Conservation (phyloP, 2,888 invertebrate species). For the Plagodis pulveraria region DNA sequence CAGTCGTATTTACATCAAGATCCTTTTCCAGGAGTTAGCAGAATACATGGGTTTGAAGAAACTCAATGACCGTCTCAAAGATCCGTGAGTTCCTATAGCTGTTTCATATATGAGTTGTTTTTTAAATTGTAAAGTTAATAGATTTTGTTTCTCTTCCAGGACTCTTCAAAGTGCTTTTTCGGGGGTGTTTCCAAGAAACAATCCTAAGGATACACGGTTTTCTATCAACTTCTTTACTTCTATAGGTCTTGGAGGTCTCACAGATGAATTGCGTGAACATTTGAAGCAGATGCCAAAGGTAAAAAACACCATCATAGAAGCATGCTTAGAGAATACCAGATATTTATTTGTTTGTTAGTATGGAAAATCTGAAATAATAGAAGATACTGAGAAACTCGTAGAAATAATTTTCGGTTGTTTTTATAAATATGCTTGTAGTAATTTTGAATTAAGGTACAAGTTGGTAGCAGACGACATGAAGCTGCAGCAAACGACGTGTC, state of each 20-base stretch:
- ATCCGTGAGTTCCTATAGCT: slow-evolving; percentile 88
- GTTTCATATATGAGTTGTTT: slow-evolving; percentile 13
- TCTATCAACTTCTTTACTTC: slow-evolving; percentile 99
- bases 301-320: too few relatives aligned
- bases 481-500: too few relatives aligned
- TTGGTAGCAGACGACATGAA: too few relatives aligned
- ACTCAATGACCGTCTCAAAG: slow-evolving; percentile 95
- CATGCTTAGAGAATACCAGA: too few relatives aligned
- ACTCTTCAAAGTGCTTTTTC: slow-evolving; percentile 94
- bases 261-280: slow-evolving; percentile 96
- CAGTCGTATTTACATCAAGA: slow-evolving; percentile 98
- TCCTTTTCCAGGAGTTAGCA: slow-evolving; percentile 97
- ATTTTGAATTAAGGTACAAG: too few relatives aligned
- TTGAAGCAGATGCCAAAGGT: slow-evolving; percentile 91
- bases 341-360: too few relatives aligned
- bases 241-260: slow-evolving; percentile 97
- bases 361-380: too few relatives aligned
- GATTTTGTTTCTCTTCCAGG: slow-evolving; percentile 73
- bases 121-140: slow-evolving; percentile 18
- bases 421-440: too few relatives aligned
- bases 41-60: slow-evolving; percentile 98
- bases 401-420: too few relatives aligned
- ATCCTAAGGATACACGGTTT: slow-evolving; percentile 98
- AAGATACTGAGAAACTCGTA: too few relatives aligned
- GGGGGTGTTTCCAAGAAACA: slow-evolving; percentile 97